Base-by-base conservation (phyloP, 2,888 invertebrate genomes). In the Thereva nobilitata region DNA sequence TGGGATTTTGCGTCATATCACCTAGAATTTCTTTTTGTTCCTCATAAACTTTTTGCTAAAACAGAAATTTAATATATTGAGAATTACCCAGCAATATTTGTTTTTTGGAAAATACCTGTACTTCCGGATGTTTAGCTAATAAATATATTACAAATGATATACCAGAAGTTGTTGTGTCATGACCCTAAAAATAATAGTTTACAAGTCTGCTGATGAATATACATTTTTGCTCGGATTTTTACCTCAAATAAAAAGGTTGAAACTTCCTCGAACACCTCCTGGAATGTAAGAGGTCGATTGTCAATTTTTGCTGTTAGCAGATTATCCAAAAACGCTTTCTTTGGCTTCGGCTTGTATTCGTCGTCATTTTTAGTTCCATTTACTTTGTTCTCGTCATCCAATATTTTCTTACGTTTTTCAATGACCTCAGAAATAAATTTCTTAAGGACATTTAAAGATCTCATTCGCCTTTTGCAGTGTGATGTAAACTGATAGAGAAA, bases 141-240 rank as follows among this genome's bases (percentile, higher is more conserved):
- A 84, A 78, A 71, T 81, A 83, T 0, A 84, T 75, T 0, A 82
- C 75, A 73, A 84, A 87, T 0, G 80, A 78, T 7, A 86, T 79
- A 0, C 84, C 86, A 1, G 86, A 85, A 0, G 85, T 83, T 0
- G 86, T 86, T 0, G 86, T 86, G 70, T 86, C 86, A 69, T 86
- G 86, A 0, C 86, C 86, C 85, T 85, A 68, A 23, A 74, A 69
- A 1, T 23, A 56, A 7, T 37, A 34, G 35, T 45, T 44, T 38
- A n/a, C n/a, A 47, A 47, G 40, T 45, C 5, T 55, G 41, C 47
- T 45, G 4, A 9, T 37, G 12, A 35, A 35, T 42, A n/a, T 1
- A 6, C 42, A 34, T 4, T 5, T 10, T 8, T 23, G 37, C 5
- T 37, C 47, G 5, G 4, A n/a, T 23, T 68, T 72, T 68, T 66